These are phyloP conservation scores for Syrphus vitripennis DNA, from an alignment of 2,888 invertebrate species.

Conservation along the genomic window DNA sequence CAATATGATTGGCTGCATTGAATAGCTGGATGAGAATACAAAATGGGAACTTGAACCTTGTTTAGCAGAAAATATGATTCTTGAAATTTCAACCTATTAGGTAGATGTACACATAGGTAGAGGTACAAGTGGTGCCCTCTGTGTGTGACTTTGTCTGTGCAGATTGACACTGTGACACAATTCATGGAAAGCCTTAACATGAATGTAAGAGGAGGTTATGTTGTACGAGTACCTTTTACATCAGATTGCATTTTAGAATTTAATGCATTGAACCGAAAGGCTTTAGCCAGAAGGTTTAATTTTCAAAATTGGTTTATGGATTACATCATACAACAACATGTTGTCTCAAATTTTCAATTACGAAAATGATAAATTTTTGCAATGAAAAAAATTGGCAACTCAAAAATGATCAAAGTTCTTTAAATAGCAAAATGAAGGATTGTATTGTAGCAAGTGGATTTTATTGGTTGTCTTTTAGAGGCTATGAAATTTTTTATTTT, in stretches of 20 bases:
- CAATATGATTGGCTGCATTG: conserved; percentile 5
- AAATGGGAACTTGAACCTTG: not conserved
- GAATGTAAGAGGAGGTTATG: not conserved
- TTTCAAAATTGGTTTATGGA: conserved; percentile 42
- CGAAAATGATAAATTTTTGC: not conserved
- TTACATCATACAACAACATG: conserved; percentile 11
- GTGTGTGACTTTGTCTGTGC: not conserved
- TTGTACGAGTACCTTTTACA: not conserved
- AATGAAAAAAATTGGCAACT: not conserved
- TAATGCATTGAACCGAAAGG: conserved; percentile 3
- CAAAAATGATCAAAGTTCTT: no score
- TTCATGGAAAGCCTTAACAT: not conserved
- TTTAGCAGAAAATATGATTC: not conserved
- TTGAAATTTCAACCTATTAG: not conserved
- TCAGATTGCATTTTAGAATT: not conserved
- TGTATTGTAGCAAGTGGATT: no score
- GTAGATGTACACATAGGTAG: not conserved
- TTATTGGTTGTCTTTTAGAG: no score
- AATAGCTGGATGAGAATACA: not conserved
- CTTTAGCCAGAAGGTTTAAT: conserved; percentile 25
- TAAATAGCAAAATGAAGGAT: no score
- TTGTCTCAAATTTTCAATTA: not conserved
- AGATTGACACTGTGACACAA: not conserved
- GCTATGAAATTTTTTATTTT: no score
- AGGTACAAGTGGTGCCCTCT: no score